Percentiles rank a stretch among this genome's conserved stretches.
phyloP scores from a whole-genome alignment of 1,140 invertebrate species.

The Stenopsyche tienmushanensis region DNA sequence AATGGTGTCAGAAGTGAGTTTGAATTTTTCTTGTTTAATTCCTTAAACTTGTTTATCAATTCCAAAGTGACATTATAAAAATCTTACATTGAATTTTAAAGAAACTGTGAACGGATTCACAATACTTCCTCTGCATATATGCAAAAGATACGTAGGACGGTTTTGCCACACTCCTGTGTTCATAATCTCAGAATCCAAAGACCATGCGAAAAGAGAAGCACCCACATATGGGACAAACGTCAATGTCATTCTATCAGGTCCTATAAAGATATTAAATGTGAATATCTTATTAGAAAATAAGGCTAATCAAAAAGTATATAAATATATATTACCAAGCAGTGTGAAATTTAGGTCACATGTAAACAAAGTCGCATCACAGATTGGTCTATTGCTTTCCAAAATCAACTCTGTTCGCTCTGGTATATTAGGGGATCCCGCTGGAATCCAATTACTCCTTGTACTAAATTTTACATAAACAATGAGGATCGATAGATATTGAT shows the following conservation, averaged over 20 bases:
- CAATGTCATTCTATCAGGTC: constrained; percentile 29
- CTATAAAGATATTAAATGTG: constrained; percentile 9
- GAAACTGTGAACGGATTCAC: neutral
- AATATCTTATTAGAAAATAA: constrained; percentile 1
- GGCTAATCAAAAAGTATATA: neutral
- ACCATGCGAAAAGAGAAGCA: constrained; percentile 14
- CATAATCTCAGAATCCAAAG: constrained; percentile 7
- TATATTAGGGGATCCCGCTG: neutral
- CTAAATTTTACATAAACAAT: constrained; percentile 9
- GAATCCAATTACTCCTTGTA: constrained; percentile 14
- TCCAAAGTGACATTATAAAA: neutral
- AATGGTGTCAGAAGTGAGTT: no score
- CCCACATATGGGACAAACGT: constrained; percentile 23
- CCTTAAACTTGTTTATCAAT: no score
- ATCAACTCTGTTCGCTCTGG: neutral
- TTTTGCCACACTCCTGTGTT: constrained; percentile 17
- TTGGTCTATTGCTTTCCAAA: neutral
- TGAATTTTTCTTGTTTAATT: no score
- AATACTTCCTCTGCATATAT: constrained; percentile 10
- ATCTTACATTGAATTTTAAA: neutral
- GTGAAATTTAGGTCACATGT: neutral
- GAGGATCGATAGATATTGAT: neutral
- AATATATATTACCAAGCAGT: constrained; percentile 1
- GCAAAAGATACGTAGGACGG: constrained; percentile 24
- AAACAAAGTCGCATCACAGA: neutral